These are phyloP conservation scores for Toxotes lorentzi DNA, from an alignment of 2,797 vertebrate genomes.

Conservation along the genomic window DNA sequence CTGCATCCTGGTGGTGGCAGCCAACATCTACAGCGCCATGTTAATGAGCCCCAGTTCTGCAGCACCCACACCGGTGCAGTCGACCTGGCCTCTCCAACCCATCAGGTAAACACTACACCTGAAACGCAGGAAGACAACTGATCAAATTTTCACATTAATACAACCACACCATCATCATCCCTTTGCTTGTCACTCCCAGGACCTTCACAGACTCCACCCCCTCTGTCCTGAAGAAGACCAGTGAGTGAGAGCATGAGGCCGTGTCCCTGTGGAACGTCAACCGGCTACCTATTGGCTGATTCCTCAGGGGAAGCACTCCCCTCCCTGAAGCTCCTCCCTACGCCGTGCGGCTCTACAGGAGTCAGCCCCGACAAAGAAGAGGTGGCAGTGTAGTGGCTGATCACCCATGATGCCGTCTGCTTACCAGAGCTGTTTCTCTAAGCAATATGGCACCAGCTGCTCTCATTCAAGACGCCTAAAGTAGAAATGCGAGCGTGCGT, in stretches of 20 bases:
- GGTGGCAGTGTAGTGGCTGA: constrained; percentile 22
- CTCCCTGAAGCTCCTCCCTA: constrained; percentile 29
- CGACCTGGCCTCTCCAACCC: constrained; percentile 86
- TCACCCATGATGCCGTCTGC: constrained; percentile 36
- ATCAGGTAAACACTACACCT: constrained; percentile 78
- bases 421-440: constrained; percentile 12
- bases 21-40: constrained; percentile 99
- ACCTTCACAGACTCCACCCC: constrained; percentile 78
- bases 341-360: constrained; percentile 23
- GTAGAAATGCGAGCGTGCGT: neutral
- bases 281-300: constrained; percentile 45
- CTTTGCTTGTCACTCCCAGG: constrained; percentile 58
- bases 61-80: constrained; percentile 89
- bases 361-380: constrained; percentile 35
- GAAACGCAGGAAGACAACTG: neutral
- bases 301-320: constrained; percentile 25
- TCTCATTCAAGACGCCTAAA: constrained; percentile 32
- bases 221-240: constrained; percentile 73
- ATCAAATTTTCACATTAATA: neutral
- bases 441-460: constrained; percentile 19
- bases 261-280: constrained; percentile 16
- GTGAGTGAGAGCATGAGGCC: constrained; percentile 70
- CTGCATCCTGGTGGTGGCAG: constrained; percentile 97
- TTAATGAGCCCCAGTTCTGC: constrained; percentile 94
- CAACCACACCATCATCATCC: constrained; percentile 15